Percentiles rank a stretch among this genome's conserved stretches.
phyloP scores from a whole-genome alignment of 2,113 vertebrate species.

The Drymodes brunneopygia region DNA sequence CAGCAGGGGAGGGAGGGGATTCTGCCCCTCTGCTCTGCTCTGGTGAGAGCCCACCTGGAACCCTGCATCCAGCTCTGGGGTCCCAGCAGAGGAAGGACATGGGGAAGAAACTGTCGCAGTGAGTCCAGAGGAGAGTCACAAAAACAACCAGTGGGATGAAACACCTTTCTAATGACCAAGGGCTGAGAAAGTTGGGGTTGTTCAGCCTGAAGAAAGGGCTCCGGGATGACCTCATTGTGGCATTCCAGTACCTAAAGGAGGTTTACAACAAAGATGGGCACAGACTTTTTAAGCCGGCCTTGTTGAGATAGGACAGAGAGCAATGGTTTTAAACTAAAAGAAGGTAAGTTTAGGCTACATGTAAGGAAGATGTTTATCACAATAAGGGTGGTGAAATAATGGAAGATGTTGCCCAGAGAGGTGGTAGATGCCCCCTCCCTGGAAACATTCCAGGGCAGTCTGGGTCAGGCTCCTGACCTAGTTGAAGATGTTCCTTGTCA shows the following conservation, averaged over 20 bases:
- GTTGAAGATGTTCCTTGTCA: background rate
- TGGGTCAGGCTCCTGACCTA: fast-evolving
- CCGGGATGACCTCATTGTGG: background rate
- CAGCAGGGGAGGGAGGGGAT: background rate
- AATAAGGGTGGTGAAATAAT: background rate
- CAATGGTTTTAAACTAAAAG: background rate
- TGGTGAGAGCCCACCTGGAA: background rate
- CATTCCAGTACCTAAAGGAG: background rate
- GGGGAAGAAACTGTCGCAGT: fast-evolving
- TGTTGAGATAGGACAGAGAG: background rate
- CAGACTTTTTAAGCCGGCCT: background rate
- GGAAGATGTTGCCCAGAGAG: background rate
- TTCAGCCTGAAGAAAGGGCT: background rate
- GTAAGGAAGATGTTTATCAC: background rate
- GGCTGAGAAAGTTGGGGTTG: background rate
- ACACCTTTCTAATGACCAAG: background rate
- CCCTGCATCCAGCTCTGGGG: background rate
- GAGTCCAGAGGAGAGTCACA: background rate
- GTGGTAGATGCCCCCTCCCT: background rate
- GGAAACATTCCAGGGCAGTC: background rate
- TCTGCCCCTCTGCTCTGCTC: background rate
- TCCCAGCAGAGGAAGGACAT: background rate
- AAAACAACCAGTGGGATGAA: background rate
- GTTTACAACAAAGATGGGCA: background rate
- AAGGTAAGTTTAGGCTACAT: background rate